These are phyloP conservation scores for Cuniculus paca DNA, from an alignment of 2,797 vertebrate species.

Conservation along the genomic window DNA sequence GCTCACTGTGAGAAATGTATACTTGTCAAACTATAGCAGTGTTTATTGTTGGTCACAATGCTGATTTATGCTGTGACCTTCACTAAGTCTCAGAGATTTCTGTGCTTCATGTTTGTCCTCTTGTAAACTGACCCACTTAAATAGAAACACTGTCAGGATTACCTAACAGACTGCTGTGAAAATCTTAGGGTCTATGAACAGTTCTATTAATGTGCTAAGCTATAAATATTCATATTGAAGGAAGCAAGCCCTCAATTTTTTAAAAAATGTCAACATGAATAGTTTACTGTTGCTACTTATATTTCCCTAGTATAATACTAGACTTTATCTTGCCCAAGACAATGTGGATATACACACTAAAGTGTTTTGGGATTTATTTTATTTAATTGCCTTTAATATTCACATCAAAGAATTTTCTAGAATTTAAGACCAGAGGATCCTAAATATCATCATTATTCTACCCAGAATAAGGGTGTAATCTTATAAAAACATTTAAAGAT, in stretches of 20 bases:
- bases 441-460: conserved; percentile 29
- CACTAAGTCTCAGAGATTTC: conserved; percentile 42
- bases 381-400: conserved; percentile 14
- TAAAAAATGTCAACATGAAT: conserved; percentile 4
- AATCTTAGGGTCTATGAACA: not conserved
- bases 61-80: conserved; percentile 57
- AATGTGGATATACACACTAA: not conserved
- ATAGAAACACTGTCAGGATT: conserved; percentile 15
- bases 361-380: not conserved
- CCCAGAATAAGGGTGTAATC: not conserved
- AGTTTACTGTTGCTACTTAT: not conserved
- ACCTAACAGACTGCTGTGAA: conserved; percentile 48
- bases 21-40: not conserved
- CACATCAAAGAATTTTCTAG: conserved; percentile 27
- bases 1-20: not conserved
- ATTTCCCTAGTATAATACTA: not conserved
- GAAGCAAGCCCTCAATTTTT: conserved; percentile 17
- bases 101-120: conserved; percentile 29
- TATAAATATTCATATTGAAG: conserved; percentile 3
- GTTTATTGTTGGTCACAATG: conserved; percentile 27
- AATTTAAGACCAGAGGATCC: conserved; percentile 17
- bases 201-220: conserved; percentile 42
- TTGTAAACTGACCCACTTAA: conserved; percentile 64
- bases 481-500: conserved; percentile 23
- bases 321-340: not conserved